Base-by-base conservation (phyloP, 2,113 vertebrate species). In the Sclerurus mexicanus region DNA sequence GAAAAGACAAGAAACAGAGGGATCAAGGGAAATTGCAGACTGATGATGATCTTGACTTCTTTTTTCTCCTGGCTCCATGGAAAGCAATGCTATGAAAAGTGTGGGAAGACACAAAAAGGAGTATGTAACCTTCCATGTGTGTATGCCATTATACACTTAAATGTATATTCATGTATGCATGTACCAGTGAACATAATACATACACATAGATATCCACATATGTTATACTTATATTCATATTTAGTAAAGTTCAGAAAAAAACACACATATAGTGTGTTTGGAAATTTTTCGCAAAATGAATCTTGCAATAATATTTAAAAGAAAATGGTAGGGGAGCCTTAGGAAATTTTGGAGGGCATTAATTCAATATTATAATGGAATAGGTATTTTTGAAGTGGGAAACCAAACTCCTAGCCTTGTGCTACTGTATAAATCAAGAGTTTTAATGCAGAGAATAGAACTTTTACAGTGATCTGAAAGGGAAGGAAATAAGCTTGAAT, bases 261-360 rank as follows among this genome's bases (percentile, higher is more conserved):
- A 25, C 17, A n/a, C 18, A 37, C 0, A 2, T 10, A 25, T 6
- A 42, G 2, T 21, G 15, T 16, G 6, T 39, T 24, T 24, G 9
- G 10, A 81, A 87, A 62, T 56, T 3, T 74, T 69, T 47, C 44
- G 53, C 33, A 13, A 82, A 85, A 85, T 14, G 0, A 63, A 19
- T 78, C 9, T 68, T 91, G 64, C 67, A 85, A 67, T 18, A 50
- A 27, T 31, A 68, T 72, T 79, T 72, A 18, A 72, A 89, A 75
- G 14, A 64, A 91, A 75, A 79, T 23, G 2, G 10, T 23, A 74
- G 18, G 10, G 0, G 0, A 89, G 0, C 8, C 17, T 86, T 22
- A 44, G 2, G 2, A 66, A 73, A 53, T 40, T 49, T 33, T 33
- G 39, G 42, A 89, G 63, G 30, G 4, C 14, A 72, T 78, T 53